A percentile compares a stretch with the other conserved stretches of the same genome.
Evolutionary conservation across 2,113 vertebrate genomes (phyloP).

Genomic region (Dryoscopus gambensis): DNA sequence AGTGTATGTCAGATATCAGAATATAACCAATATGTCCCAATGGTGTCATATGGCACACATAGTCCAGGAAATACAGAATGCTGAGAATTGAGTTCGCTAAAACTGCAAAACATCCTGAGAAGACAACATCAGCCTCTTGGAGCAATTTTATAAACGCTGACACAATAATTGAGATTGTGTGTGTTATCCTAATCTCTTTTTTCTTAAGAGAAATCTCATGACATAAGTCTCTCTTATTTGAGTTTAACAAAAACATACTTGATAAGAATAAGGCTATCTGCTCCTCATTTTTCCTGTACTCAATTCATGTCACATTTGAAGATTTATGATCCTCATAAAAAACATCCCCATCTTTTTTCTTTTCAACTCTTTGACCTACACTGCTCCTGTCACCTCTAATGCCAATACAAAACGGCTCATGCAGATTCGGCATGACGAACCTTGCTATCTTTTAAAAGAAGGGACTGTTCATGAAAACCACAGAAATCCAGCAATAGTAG

Average conservation of each 20-base stretch:
- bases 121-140: not conserved
- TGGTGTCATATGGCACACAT: not conserved
- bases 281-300: not conserved
- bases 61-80: not conserved
- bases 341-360: not conserved
- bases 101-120: not conserved
- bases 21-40: not conserved
- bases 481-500: not conserved
- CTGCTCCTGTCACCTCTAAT: not conserved
- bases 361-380: not conserved
- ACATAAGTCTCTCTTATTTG: not conserved
- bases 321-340: not conserved
- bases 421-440: not conserved
- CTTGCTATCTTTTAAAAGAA: not conserved
- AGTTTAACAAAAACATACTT: not conserved
- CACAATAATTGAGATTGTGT: not conserved
- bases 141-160: not conserved
- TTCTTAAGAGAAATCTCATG: not conserved
- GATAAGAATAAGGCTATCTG: not conserved
- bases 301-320: not conserved
- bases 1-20: not conserved
- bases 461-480: not conserved
- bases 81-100: not conserved
- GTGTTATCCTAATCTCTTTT: not conserved
- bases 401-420: fast-evolving